These are phyloP conservation scores for Rattus norvegicus DNA, from an alignment of 2,113 vertebrate species.

Conservation along the genomic window GRCr8 NC_086028.1:51392501-51393000, in stretches of 20 bases:
- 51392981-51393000: background rate
- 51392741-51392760: background rate
- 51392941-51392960: background rate
- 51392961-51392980: background rate
- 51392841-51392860: background rate
- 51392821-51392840: background rate
- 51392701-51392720: background rate
- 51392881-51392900: too few relatives aligned
- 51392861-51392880: background rate
- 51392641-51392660: conserved; percentile 9
- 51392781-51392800: background rate
- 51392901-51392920: background rate
- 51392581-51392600: background rate
- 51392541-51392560: background rate
- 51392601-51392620: background rate
- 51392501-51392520: background rate
- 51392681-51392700: conserved; percentile 14
- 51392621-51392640: background rate
- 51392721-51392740: background rate
- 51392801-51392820: background rate
- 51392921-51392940: background rate
- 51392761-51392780: background rate
- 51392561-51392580: background rate
- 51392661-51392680: conserved; percentile 4
- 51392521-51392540: background rate